Conservation (phyloP, 2,888 invertebrate species). For the Helleia helle region DNA sequence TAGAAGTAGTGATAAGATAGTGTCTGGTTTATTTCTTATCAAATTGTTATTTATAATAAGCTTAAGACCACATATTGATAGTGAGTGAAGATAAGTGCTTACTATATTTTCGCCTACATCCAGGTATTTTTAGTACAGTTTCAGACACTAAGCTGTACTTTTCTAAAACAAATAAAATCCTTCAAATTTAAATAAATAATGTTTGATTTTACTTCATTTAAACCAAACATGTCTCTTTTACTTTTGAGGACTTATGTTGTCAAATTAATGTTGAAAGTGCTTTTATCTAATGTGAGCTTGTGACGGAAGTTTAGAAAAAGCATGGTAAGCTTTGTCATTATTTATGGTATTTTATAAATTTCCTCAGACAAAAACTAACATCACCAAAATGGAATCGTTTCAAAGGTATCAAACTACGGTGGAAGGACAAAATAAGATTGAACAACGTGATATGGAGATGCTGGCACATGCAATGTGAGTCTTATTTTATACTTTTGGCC, state of each 20-base stretch:
- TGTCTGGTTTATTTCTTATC: slow-evolving; percentile 54
- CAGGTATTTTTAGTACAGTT: slow-evolving; percentile 42
- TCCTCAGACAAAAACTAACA: slow-evolving; percentile 96
- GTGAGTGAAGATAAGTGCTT: slow-evolving; percentile 45
- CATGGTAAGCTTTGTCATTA: slow-evolving; percentile 42
- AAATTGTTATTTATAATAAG: slow-evolving; percentile 58
- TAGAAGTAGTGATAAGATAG: slow-evolving; percentile 56
- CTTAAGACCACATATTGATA: slow-evolving; percentile 65
- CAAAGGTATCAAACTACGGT: slow-evolving; percentile 95
- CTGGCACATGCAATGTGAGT: slow-evolving; percentile 99
- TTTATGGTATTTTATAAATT: slow-evolving; percentile 24
- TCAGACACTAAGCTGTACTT: slow-evolving; percentile 37
- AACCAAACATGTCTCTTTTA: slow-evolving; percentile 50
- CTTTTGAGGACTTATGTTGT: slow-evolving; percentile 49
- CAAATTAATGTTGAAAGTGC: slow-evolving; percentile 37
- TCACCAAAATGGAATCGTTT: slow-evolving; percentile 99
- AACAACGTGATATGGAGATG: slow-evolving; percentile 99
- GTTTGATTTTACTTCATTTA: slow-evolving; percentile 41
- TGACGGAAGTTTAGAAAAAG: slow-evolving; percentile 40
- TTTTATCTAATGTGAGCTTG: slow-evolving; percentile 43
- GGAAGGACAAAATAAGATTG: slow-evolving; percentile 99
- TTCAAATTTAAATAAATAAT: slow-evolving; percentile 39
- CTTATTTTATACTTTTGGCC: no score
- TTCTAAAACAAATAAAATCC: slow-evolving; percentile 26
- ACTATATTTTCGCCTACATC: slow-evolving; percentile 38